Evolutionary conservation across 2,797 vertebrate species (phyloP).

Genomic region (Cetoscarus ocellatus): DNA sequence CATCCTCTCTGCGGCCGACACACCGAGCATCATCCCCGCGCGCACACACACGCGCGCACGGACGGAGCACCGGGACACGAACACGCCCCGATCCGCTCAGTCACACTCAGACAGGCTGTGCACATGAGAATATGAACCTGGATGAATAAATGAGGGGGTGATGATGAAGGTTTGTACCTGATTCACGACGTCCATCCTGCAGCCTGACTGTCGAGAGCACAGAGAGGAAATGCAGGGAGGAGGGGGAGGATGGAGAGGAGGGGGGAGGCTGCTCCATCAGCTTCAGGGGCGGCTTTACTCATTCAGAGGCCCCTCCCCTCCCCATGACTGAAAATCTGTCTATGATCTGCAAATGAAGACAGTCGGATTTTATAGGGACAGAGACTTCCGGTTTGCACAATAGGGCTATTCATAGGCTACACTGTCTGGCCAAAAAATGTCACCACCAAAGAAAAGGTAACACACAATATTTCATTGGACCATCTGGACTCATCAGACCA

Average conservation of each 20-base stretch:
- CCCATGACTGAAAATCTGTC: too few relatives aligned
- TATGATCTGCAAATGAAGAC: too few relatives aligned
- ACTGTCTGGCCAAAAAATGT: too few relatives aligned
- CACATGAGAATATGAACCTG: neutral
- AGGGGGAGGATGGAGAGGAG: neutral
- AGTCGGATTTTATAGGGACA: too few relatives aligned
- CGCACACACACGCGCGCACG: neutral
- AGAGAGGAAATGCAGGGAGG: constrained; percentile 14
- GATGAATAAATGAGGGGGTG: neutral
- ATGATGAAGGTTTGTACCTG: constrained; percentile 53
- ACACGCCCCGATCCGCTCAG: neutral
- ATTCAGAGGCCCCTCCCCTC: too few relatives aligned
- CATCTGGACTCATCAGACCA: too few relatives aligned
- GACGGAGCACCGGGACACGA: constrained; percentile 1
- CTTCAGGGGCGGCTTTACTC: too few relatives aligned
- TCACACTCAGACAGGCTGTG: rapidly evolving
- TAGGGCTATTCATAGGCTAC: too few relatives aligned
- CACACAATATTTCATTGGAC: too few relatives aligned
- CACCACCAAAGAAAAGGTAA: too few relatives aligned
- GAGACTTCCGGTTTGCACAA: too few relatives aligned
- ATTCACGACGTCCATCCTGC: constrained; percentile 78
- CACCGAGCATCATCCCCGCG: neutral
- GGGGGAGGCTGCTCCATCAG: neutral
- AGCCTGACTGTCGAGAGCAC: constrained; percentile 41
- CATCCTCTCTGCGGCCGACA: constrained; percentile 5